Evolutionary conservation across 2,888 invertebrate species (phyloP), one percentile per base, ranked within the genome.

Genomic region (Hermaeophaga mercurialis): DNA sequence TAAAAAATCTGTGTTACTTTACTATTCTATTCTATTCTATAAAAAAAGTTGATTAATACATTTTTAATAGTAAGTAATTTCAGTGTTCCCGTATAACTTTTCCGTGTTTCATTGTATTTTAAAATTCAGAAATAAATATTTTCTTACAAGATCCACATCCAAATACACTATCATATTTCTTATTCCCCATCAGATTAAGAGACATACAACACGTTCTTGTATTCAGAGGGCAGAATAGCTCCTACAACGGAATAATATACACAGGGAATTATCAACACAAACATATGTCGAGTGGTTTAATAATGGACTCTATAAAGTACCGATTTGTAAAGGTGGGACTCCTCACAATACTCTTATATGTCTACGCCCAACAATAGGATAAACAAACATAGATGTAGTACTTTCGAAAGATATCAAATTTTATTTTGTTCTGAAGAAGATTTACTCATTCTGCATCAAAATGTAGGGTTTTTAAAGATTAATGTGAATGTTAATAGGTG

Each of bases 321-420:
- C 58, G 65, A 64, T 66, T 65, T 63, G 60, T 63, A 65, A 59
- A 60, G 62, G 57, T 63, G 62, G 52, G 56, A 47, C 60, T 56
- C 52, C 57, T 59, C 49, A 18, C 58, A 56, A 56, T 54, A 50
- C 56, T 56, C 58, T 58, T 60, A 64, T 60, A 55, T 49, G 49
- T 50, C 28, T 39, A 28, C 19, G 15, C 24, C 39, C 44, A 57
- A 59, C 58, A 56, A 58, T 50, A 18, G 49, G 15, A 19, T n/a
- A 56, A 34, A 34, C 12, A 2, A 34, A 7, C 3, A 34, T 33
- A 33, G 33, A 33, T n/a, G 15, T 34, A 34, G 3, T n/a, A n/a
- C n/a, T n/a, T n/a, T n/a, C n/a, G n/a, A n/a, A n/a, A n/a, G n/a
- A n/a, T n/a, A n/a, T n/a, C n/a, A n/a, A n/a, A n/a, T n/a, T n/a